Evolutionary conservation across 2,888 invertebrate species (phyloP), one percentile per base, ranked within the genome.

Genomic region (Pollenia labialis): DNA sequence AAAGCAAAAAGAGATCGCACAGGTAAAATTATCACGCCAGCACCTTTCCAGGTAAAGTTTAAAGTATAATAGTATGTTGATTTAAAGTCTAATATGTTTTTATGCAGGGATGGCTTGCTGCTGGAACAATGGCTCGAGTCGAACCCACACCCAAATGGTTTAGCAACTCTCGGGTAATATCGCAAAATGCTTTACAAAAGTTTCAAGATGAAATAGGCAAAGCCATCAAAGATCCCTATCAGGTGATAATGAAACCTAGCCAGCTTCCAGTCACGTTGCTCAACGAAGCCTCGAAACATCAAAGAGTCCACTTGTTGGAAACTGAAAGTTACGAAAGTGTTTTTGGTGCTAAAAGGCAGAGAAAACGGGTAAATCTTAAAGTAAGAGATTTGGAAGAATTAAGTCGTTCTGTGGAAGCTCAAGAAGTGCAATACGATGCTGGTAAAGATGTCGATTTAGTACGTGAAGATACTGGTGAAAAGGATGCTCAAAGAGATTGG

Each of bases 131-230:
- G 92, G 98, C 99, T 46, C 95, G 99, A 84, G 98, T 99, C 0
- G 99, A 99, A 93, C 99, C 99, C 2, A 99, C 98, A 89, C 97
- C 98, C 90, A 98, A 97, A 92, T 99, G 99, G 99, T 99, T 99
- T 93, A 99, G 99, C 16, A 99, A 99, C 93, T 99, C 99, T 0
- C 95, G 99, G 88, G 99, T 99, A 0, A 98, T 99, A 89, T 97
- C 98, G 0, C 99, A 99, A 94, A 96, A 95, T 90, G 96, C 97
- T 0, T 92, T 98, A 46, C 97, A 97, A 93, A 97, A 97, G 91
- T 97, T 98, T 91, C 97, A 99, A 94, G 97, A 97, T 58, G 99
- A 99, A 94, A 95, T 99, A 92, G 98, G 98, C 18, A 97, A 97
- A 90, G 99, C 97, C 46, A 95, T 98, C 76, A 98, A 97, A 91